Evolutionary conservation across 2,797 vertebrate species (phyloP).

Genomic region (Parambassis ranga): DNA sequence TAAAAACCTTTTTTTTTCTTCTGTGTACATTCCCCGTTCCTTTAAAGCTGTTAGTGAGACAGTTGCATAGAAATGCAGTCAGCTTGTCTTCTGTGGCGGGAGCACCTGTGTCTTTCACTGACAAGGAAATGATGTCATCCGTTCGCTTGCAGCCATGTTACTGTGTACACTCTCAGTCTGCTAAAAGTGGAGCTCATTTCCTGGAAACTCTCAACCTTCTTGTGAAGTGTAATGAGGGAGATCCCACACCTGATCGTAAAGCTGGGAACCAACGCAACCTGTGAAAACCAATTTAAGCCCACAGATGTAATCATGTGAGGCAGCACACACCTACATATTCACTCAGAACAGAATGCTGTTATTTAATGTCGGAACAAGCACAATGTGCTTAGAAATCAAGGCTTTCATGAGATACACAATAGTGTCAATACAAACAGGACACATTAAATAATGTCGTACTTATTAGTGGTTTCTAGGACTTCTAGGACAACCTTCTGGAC

Average conservation of each 20-base stretch:
- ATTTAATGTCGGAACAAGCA: too few species aligned
- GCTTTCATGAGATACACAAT: too few species aligned
- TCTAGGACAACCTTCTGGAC: too few species aligned
- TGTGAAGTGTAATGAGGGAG: conserved; percentile 61
- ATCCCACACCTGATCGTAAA: conserved; percentile 41
- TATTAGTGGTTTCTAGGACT: too few species aligned
- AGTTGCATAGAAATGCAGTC: not conserved
- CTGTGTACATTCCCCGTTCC: conserved; percentile 25
- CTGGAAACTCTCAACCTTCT: conserved; percentile 70
- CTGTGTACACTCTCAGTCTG: conserved; percentile 1
- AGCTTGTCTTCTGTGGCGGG: conserved; percentile 35
- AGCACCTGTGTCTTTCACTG: conserved; percentile 40
- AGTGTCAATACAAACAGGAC: too few species aligned
- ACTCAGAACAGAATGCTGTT: too few species aligned
- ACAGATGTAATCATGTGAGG: not conserved
- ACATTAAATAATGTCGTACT: too few species aligned
- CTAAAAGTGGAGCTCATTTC: conserved; percentile 55
- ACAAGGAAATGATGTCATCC: conserved; percentile 70
- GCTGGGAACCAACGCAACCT: conserved; percentile 1
- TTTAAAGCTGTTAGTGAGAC: too few species aligned
- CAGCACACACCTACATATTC: not conserved
- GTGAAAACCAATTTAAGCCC: not conserved
- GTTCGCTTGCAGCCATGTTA: conserved; percentile 23
- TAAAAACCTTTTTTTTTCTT: conserved; percentile 1
- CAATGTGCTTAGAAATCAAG: too few species aligned